Evolutionary conservation across 2,888 invertebrate species (phyloP).

Genomic region (Macrosiphum euphorbiae): DNA sequence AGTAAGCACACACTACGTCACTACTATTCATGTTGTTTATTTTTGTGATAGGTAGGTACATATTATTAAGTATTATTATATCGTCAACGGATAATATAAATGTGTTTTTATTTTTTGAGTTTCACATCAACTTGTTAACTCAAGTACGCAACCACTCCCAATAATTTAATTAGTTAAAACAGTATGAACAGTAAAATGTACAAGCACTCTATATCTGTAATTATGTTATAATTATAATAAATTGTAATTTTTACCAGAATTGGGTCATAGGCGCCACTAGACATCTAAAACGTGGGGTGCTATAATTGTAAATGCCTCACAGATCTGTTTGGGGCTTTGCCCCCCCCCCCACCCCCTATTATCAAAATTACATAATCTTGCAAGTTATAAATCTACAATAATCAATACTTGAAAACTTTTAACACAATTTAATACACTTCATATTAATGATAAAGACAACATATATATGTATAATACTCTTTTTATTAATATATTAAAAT

Average conservation of each 20-base stretch:
- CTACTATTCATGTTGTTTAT: not conserved
- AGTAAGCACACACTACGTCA: not conserved
- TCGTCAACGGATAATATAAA: not conserved
- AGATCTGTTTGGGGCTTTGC: no score
- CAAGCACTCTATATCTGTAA: not conserved
- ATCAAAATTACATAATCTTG: no score
- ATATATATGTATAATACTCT: no score
- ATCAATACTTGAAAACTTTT: no score
- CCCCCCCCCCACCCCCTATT: no score
- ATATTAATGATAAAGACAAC: no score
- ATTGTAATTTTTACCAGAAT: not conserved
- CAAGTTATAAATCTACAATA: no score
- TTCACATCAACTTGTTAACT: not conserved
- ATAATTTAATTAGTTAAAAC: not conserved
- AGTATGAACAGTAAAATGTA: not conserved
- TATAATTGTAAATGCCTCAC: no score
- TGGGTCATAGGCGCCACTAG: no score
- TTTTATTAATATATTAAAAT: no score
- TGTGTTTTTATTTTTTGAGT: constrained; percentile 2
- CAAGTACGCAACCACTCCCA: not conserved
- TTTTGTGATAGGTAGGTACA: not conserved
- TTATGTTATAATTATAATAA: not conserved
- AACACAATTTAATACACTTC: no score
- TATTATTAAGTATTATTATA: not conserved
- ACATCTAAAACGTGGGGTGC: no score